phyloP scores from a whole-genome alignment of 1,140 invertebrate genomes.

The Maniola jurtina region DNA sequence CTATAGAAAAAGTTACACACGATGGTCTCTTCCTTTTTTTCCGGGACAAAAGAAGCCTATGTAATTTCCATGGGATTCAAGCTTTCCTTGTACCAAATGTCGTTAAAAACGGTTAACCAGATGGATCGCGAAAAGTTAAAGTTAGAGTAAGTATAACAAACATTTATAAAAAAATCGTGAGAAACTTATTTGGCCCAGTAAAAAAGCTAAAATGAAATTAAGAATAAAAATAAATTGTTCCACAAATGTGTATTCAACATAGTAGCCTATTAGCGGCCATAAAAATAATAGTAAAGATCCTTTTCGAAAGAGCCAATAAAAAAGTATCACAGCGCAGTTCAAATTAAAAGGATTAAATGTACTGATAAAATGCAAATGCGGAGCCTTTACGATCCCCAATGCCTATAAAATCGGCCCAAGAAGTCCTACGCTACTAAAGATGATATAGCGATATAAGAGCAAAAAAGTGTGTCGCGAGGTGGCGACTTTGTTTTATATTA shows the following conservation, averaged over 20 bases:
- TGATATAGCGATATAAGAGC: conserved; percentile 6
- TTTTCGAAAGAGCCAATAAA: conserved; percentile 8
- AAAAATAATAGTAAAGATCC: neutral
- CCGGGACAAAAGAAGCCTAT: too few relatives aligned
- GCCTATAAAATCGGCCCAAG: conserved; percentile 12
- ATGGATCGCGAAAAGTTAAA: too few relatives aligned
- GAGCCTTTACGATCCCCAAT: conserved; percentile 4
- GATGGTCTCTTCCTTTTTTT: too few relatives aligned
- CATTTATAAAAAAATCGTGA: too few relatives aligned
- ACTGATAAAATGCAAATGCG: conserved; percentile 12
- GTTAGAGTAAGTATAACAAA: too few relatives aligned
- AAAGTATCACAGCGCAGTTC: conserved; percentile 9
- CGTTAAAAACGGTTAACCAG: too few relatives aligned
- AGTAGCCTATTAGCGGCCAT: neutral
- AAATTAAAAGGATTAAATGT: conserved; percentile 12
- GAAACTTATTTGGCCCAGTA: neutral
- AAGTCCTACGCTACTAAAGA: conserved; percentile 4
- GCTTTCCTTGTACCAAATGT: too few relatives aligned
- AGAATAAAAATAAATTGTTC: neutral
- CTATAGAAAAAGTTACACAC: too few relatives aligned
- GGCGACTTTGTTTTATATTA: neutral
- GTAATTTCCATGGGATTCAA: too few relatives aligned
- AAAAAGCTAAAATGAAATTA: neutral
- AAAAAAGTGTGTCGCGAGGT: neutral
- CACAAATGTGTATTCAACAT: conserved; percentile 3